These are phyloP conservation scores for Copidosoma aretas DNA, from an alignment of 2,888 invertebrate genomes.

Conservation along the genomic window DNA sequence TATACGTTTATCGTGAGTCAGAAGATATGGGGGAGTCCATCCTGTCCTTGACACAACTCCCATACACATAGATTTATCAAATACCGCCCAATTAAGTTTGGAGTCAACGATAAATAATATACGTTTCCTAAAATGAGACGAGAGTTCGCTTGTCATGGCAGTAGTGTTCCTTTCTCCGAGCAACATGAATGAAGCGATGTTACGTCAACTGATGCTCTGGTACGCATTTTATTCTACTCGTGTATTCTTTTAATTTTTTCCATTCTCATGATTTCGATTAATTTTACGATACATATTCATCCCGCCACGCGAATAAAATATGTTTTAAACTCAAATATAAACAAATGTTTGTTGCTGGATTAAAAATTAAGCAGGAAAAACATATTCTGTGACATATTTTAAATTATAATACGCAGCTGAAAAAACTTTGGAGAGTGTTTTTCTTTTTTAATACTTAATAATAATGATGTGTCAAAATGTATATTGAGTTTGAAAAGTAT, in stretches of 20 bases:
- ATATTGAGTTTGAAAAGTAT: too few species aligned
- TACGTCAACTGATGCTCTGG: slow-evolving; percentile 34
- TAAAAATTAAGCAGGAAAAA: too few species aligned
- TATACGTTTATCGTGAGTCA: slow-evolving; percentile 16
- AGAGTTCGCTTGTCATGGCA: slow-evolving; percentile 22
- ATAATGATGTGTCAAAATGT: too few species aligned
- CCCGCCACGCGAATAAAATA: too few species aligned
- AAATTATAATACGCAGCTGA: too few species aligned
- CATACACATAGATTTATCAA: slow-evolving; percentile 23
- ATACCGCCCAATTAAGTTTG: slow-evolving; percentile 37
- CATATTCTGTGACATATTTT: too few species aligned
- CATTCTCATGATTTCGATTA: not conserved
- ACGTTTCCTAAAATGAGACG: slow-evolving; percentile 38
- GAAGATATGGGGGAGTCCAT: slow-evolving; percentile 17
- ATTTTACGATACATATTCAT: too few species aligned
- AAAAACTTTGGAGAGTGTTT: too few species aligned
- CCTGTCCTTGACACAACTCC: slow-evolving; percentile 34
- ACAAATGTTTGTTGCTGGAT: too few species aligned
- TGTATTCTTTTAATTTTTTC: not conserved
- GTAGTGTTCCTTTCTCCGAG: slow-evolving; percentile 32
- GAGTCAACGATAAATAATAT: slow-evolving; percentile 21
- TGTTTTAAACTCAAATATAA: too few species aligned
- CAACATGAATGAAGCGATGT: slow-evolving; percentile 27
- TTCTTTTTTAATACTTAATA: too few species aligned
- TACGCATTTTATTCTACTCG: slow-evolving; percentile 8